Conservation (phyloP, 2,888 invertebrate genomes). For the Amblyteles armatorius region DNA sequence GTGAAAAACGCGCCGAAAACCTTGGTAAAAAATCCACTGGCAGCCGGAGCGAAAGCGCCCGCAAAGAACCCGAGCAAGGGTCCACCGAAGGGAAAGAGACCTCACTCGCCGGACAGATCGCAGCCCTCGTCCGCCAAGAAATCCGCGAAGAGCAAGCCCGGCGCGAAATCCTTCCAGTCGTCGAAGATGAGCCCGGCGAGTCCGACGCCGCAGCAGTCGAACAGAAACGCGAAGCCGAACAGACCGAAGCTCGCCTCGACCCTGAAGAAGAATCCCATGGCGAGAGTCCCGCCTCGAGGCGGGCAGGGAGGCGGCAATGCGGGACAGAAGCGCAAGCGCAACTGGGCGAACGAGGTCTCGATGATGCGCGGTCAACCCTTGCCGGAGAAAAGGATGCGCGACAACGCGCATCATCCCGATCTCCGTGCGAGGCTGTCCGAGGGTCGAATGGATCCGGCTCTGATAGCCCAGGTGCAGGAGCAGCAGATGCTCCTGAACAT, state of each 20-base stretch:
- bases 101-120: constrained; percentile 55
- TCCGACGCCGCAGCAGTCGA: constrained; percentile 52
- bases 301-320: background rate
- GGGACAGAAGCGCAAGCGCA: constrained; percentile 69
- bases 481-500: constrained; percentile 79
- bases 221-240: constrained; percentile 36
- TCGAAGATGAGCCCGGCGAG: constrained; percentile 42
- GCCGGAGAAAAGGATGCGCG: constrained; percentile 76
- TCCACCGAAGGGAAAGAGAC: constrained; percentile 39
- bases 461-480: constrained; percentile 79
- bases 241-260: constrained; percentile 38
- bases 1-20: constrained; percentile 44
- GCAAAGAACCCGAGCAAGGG: constrained; percentile 27
- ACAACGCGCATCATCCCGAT: constrained; percentile 70
- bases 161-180: background rate
- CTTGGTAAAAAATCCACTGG: constrained; percentile 43
- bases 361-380: constrained; percentile 71
- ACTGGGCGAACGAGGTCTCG: constrained; percentile 69
- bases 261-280: constrained; percentile 56
- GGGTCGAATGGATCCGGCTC: constrained; percentile 75
- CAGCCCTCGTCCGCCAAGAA: constrained; percentile 11
- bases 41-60: background rate
- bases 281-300: constrained; percentile 15
- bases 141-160: constrained; percentile 1
- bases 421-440: constrained; percentile 77